Conservation (phyloP, 2,113 vertebrate species). For the Apodemus sylvaticus region DNA sequence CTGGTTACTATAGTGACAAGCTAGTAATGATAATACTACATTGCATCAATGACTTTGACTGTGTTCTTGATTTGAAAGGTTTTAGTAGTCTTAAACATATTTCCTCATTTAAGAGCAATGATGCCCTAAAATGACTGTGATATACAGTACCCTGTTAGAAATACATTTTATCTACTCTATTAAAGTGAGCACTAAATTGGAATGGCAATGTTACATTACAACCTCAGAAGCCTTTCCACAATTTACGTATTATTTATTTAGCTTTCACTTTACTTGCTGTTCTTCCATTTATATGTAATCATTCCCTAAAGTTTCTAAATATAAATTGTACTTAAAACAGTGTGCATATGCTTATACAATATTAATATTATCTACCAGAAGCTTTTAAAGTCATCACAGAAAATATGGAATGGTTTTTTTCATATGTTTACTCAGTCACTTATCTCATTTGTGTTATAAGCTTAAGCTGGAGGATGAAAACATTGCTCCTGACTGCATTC, state of each 20-base stretch:
- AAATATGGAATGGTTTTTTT: constrained; percentile 32
- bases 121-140: constrained; percentile 30
- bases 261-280: constrained; percentile 19
- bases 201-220: background rate
- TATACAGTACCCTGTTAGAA: constrained; percentile 14
- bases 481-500: background rate
- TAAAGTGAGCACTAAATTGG: constrained; percentile 51
- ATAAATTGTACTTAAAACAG: constrained; percentile 60
- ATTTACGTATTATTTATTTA: constrained; percentile 49
- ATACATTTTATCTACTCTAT: constrained; percentile 26
- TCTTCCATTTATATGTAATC: constrained; percentile 41
- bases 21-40: constrained; percentile 52
- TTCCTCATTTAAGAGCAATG: constrained; percentile 3
- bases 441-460: constrained; percentile 46
- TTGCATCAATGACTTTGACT: constrained; percentile 69
- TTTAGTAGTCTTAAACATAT: constrained; percentile 65
- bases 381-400: constrained; percentile 67
- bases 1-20: constrained; percentile 58
- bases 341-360: constrained; percentile 43
- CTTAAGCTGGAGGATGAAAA: constrained; percentile 42
- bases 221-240: constrained; percentile 9
- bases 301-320: constrained; percentile 64
- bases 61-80: constrained; percentile 42
- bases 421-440: constrained; percentile 6
- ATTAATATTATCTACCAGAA: constrained; percentile 71